Evolutionary conservation across 2,888 invertebrate genomes (phyloP), one percentile per base, ranked within the genome.

Genomic region (Drosophila prostipennis): DNA sequence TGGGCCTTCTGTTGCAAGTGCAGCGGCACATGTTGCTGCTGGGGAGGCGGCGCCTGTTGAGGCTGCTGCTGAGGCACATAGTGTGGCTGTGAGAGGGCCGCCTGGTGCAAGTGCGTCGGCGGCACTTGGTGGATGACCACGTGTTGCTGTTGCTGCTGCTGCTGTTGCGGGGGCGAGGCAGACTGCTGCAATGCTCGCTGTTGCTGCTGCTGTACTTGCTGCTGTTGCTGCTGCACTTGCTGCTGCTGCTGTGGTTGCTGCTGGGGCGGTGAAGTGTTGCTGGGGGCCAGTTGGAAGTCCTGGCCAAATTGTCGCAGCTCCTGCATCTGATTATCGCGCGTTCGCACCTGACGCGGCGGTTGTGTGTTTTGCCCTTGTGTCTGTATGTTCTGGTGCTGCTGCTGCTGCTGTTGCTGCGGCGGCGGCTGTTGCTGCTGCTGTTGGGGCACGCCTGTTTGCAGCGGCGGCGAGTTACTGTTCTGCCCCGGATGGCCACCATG

Each of bases 301-400:
- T 95, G 94, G 0, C 95, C 94, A 91, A 97, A 97, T 89, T 96
- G 95, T 76, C 96, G 94, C 59, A 97, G 91, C 67, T 96, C 96
- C 71, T 92, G 91, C 61, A 91, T 67, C 70, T 91, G 91, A 65
- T 89, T 91, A 32, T 92, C 92, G 26, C 92, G 90, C 8, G 88
- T 63, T 16, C 91, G 89, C 71, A 89, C 86, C 74, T 86, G 90
- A 37, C 91, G 83, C 60, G 91, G 89, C 3, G 89, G 91, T 40
- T 90, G 90, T 6, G 91, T 84, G 14, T 84, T 83, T 46, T 89
- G 90, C 34, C 65, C 76, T 11, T 89, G 88, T 11, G 87, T 76
- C 23, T 87, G 84, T 1, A 85, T 43, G 14, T 61, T 70, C 29
- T 56, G 67, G 5, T 69, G 23, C 74, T 76, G 48, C 58, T 87